Percentiles rank a stretch among this genome's conserved stretches.
Evolutionary conservation across 2,113 vertebrate genomes (phyloP).

Genomic region (Ctenodactylus gundi): DNA sequence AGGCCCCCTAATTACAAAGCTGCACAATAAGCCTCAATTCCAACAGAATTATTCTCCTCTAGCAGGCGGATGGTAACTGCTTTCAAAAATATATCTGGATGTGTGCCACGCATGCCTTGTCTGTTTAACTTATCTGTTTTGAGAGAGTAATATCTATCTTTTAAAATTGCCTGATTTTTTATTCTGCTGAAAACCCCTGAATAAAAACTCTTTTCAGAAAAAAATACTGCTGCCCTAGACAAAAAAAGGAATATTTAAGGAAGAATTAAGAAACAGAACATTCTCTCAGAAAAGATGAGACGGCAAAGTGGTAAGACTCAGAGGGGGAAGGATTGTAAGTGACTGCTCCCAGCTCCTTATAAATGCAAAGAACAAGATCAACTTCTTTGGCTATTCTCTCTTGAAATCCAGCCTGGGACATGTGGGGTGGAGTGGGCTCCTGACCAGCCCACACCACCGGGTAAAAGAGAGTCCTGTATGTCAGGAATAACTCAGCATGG

Average conservation of each 20-base stretch:
- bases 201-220: constrained; percentile 66
- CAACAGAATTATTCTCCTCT: constrained; percentile 45
- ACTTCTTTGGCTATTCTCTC: neutral
- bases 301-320: constrained; percentile 12
- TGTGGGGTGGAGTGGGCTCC: neutral
- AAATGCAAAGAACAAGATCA: neutral
- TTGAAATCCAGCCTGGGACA: rapidly evolving
- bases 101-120: constrained; percentile 7
- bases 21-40: constrained; percentile 53
- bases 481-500: neutral
- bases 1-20: constrained; percentile 66
- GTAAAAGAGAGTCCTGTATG: too few species aligned
- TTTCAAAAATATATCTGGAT: constrained; percentile 54
- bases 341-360: neutral
- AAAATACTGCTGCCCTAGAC: constrained; percentile 47
- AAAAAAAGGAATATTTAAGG: constrained; percentile 33
- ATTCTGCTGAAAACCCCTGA: constrained; percentile 59
- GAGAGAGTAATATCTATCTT: constrained; percentile 63
- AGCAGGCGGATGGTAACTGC: constrained; percentile 66
- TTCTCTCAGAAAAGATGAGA: constrained; percentile 50
- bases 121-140: constrained; percentile 65
- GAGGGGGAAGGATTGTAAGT: neutral
- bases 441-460: neutral
- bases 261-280: neutral
- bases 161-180: constrained; percentile 62